phyloP scores from a whole-genome alignment of 1,140 invertebrate species.

The Cardiocondyla obscurior region DNA sequence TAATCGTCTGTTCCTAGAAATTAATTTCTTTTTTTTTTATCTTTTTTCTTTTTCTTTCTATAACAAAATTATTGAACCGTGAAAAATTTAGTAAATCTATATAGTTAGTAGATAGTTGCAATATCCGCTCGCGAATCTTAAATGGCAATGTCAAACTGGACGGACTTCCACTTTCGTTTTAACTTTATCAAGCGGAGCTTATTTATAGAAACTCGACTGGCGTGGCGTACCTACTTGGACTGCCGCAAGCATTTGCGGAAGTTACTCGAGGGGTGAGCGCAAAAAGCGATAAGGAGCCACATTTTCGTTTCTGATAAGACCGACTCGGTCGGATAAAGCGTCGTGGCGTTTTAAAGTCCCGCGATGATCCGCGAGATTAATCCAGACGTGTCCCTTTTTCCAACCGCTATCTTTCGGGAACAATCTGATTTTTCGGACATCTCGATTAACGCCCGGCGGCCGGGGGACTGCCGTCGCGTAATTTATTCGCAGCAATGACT shows the following conservation, averaged over 20 bases:
- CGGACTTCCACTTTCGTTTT: not conserved
- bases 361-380: constrained; percentile 1
- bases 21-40: no score
- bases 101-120: no score
- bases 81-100: no score
- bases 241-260: constrained; percentile 13
- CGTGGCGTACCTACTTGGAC: not conserved
- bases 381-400: not conserved
- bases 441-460: not conserved
- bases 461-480: not conserved
- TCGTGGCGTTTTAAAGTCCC: not conserved
- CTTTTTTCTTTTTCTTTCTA: no score
- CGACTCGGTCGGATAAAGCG: not conserved
- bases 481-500: constrained; percentile 17
- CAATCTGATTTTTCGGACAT: not conserved
- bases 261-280: not conserved
- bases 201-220: constrained; percentile 44
- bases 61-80: no score
- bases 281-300: not conserved
- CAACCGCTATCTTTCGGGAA: not conserved
- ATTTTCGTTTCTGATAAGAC: constrained; percentile 25
- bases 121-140: not conserved
- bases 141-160: not conserved
- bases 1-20: no score
- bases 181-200: constrained; percentile 30